A percentile compares a stretch with the other conserved stretches of the same genome.
Conservation (phyloP, 1,140 invertebrate genomes). For the Solenopsis fugax region DNA sequence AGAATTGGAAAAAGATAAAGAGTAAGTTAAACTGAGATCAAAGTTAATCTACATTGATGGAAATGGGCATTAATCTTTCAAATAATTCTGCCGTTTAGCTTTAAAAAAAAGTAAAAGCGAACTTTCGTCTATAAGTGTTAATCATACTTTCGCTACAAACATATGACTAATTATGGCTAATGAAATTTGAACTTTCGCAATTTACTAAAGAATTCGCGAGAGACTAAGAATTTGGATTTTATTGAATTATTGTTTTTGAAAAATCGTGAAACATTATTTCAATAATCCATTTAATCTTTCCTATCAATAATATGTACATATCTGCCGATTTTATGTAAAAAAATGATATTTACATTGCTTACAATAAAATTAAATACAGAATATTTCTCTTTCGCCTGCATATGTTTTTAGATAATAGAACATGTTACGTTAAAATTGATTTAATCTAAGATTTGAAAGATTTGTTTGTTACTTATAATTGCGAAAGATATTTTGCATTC, state of each 20-base stretch:
- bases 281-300: background rate
- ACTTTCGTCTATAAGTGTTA: background rate
- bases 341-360: background rate
- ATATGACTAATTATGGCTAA: background rate
- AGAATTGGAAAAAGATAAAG: no score
- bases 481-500: background rate
- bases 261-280: background rate
- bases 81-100: background rate
- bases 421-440: background rate
- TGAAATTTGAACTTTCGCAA: background rate
- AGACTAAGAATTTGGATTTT: background rate
- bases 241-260: background rate
- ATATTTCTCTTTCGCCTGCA: background rate
- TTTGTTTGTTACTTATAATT: constrained; percentile 2
- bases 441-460: background rate
- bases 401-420: background rate
- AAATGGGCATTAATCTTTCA: background rate
- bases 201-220: background rate
- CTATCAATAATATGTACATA: background rate
- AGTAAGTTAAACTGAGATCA: no score
- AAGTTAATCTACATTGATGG: no score
- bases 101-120: background rate
- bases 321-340: background rate
- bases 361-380: background rate
- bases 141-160: background rate